These are phyloP conservation scores for Cephus nigrinus DNA, from an alignment of 2,888 invertebrate species.

Conservation along the genomic window DNA sequence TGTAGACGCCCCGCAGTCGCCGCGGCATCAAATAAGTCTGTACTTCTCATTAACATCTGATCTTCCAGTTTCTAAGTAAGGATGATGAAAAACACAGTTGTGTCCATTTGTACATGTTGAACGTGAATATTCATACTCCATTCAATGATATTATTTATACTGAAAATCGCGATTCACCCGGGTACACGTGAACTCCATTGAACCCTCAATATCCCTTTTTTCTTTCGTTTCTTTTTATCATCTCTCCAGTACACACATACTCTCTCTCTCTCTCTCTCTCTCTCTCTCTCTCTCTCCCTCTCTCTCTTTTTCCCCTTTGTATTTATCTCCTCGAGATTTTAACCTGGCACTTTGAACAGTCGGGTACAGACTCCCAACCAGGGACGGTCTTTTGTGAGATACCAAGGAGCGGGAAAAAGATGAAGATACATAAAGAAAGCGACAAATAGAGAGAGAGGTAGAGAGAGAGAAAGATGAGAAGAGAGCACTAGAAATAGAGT, in stretches of 20 bases:
- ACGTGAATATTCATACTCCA: conserved; percentile 35
- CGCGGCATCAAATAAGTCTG: conserved; percentile 43
- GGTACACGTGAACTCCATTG: neutral
- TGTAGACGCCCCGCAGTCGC: conserved; percentile 38
- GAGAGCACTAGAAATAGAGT: neutral
- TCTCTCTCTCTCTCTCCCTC: too few relatives aligned
- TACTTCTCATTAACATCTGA: conserved; percentile 34
- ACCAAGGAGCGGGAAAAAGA: neutral
- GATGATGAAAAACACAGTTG: conserved; percentile 19
- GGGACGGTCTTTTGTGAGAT: neutral
- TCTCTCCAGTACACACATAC: neutral
- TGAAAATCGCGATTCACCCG: neutral
- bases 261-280: conserved; percentile 9
- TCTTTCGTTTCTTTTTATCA: conserved; percentile 17
- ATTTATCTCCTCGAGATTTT: conserved; percentile 8
- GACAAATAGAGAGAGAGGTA: neutral
- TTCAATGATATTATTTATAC: conserved; percentile 37
- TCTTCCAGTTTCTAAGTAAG: conserved; percentile 16
- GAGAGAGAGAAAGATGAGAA: neutral
- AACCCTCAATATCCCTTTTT: neutral
- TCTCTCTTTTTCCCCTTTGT: conserved; percentile 12
- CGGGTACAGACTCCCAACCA: neutral
- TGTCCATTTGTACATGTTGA: neutral
- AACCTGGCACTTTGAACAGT: conserved; percentile 17
- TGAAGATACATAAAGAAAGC: neutral